Evolutionary conservation across 2,797 vertebrate genomes (phyloP).

Genomic region (Eurystomus glaucurus): DNA sequence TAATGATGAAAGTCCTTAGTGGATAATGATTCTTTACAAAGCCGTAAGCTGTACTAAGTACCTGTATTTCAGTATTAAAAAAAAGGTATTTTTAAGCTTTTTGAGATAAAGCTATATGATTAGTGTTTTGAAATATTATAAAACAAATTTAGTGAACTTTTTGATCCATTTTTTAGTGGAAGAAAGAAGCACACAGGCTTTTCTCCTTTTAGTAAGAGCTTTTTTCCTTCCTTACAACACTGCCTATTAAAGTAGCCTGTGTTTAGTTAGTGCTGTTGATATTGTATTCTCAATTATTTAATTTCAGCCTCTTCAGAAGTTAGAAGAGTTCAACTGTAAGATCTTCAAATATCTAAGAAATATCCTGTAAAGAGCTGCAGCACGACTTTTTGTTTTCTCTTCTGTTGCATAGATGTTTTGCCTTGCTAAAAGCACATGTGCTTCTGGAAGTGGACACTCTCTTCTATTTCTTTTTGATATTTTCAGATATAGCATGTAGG

Average conservation of each 20-base stretch:
- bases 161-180: background rate
- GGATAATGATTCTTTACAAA: background rate
- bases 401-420: background rate
- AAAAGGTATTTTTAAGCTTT: background rate
- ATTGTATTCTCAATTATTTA: background rate
- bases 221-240: background rate
- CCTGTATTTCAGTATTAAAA: background rate
- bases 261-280: background rate
- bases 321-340: background rate
- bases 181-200: background rate
- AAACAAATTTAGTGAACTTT: background rate
- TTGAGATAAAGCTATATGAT: fast-evolving
- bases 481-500: background rate
- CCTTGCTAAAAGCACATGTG: background rate
- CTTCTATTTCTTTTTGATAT: background rate
- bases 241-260: background rate
- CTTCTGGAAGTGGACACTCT: background rate
- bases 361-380: background rate
- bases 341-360: background rate
- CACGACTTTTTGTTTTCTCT: background rate
- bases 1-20: background rate
- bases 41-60: background rate
- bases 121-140: background rate
- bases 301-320: background rate
- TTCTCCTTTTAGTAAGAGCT: background rate